phyloP scores from a whole-genome alignment of 2,113 vertebrate species.

The Bos indicus region DNA sequence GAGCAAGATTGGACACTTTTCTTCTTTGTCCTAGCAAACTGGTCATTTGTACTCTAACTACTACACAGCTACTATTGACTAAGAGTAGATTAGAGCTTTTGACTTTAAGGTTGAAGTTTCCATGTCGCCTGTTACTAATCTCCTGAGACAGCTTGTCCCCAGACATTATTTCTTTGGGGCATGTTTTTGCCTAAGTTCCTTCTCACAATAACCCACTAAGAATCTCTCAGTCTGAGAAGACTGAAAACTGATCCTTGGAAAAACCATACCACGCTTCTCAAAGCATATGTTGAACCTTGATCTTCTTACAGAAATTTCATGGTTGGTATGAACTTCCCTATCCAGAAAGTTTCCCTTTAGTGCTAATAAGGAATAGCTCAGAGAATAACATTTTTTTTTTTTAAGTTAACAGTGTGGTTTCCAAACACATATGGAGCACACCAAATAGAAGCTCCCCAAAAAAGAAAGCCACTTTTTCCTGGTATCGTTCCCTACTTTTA shows the following conservation, averaged over 20 bases:
- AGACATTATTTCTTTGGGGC: slow-evolving; percentile 17
- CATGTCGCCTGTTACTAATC: neutral
- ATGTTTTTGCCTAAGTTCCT: neutral
- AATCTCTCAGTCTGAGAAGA: neutral
- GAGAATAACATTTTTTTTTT: neutral
- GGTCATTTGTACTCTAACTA: neutral
- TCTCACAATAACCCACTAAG: neutral
- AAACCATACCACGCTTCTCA: neutral
- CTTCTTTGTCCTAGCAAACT: neutral
- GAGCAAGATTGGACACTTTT: neutral
- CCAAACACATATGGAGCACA: neutral
- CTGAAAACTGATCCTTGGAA: slow-evolving; percentile 35
- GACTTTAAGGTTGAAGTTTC: slow-evolving; percentile 6
- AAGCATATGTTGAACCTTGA: slow-evolving; percentile 20
- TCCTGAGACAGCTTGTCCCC: slow-evolving; percentile 16
- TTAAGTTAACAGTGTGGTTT: neutral
- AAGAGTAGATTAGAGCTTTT: neutral
- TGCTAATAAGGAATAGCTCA: neutral
- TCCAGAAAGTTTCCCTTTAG: neutral
- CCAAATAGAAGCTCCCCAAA: neutral
- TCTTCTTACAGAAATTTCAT: slow-evolving; percentile 30
- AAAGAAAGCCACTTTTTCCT: neutral
- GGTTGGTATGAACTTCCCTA: neutral
- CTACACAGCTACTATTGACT: neutral
- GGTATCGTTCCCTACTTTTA: neutral